These are phyloP conservation scores for Urosaurus nigricauda DNA, from an alignment of 2,797 vertebrate species.

Conservation along the genomic window DNA sequence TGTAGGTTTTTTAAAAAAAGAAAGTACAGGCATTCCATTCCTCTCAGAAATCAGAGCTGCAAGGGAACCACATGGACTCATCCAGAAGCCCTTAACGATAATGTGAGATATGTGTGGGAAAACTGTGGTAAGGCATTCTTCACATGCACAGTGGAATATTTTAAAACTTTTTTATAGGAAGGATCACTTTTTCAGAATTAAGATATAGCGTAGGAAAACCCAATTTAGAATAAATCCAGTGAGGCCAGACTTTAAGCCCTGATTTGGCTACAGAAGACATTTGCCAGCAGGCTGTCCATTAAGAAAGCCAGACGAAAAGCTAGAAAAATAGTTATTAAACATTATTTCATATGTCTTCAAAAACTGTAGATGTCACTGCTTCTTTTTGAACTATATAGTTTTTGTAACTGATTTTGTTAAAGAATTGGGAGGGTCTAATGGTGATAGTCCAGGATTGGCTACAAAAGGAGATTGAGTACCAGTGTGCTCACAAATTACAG, in stretches of 20 bases:
- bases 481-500: neutral
- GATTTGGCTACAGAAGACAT: neutral
- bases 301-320: neutral
- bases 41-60: neutral
- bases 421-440: neutral
- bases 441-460: neutral
- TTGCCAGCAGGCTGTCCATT: neutral
- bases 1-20: neutral
- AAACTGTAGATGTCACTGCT: neutral
- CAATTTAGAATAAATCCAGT: neutral
- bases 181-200: neutral
- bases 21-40: no score
- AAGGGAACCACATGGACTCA: neutral
- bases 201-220: neutral
- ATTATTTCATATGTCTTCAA: neutral
- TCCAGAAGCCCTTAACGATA: neutral
- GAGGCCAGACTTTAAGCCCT: neutral
- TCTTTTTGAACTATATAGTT: no score
- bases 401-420: neutral
- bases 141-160: neutral
- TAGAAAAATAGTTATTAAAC: neutral
- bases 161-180: neutral
- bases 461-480: neutral
- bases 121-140: neutral
- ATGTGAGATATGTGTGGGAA: neutral